phyloP scores from a whole-genome alignment of 2,888 invertebrate genomes.

The Spialia ferax region DNA sequence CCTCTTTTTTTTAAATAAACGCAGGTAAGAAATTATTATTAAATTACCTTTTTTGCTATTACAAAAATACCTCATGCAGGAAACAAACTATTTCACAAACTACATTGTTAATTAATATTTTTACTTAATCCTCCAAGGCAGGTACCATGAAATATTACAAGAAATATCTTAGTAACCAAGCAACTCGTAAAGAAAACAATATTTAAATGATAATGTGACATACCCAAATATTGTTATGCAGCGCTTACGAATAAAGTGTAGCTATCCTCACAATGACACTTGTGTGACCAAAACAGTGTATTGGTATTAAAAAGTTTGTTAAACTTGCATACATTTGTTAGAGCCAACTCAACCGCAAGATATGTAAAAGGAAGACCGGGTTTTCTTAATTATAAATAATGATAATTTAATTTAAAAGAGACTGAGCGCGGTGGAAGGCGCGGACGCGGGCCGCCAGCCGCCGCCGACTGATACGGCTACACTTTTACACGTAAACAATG shows the following conservation, averaged over 20 bases:
- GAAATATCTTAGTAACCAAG: not conserved
- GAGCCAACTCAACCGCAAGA: too few relatives aligned
- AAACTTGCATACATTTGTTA: not conserved
- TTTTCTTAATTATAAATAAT: constrained; percentile 2
- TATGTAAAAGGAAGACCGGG: not conserved
- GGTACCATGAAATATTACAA: not conserved
- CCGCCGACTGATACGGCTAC: constrained; percentile 31
- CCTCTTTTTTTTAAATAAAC: not conserved
- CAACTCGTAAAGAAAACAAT: not conserved
- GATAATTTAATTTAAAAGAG: constrained; percentile 14
- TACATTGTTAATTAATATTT: too few relatives aligned
- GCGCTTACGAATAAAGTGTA: not conserved
- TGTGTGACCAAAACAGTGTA: not conserved
- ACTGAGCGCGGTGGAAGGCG: not conserved
- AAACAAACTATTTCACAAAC: too few relatives aligned
- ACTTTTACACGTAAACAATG: constrained; percentile 40
- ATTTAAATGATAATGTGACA: not conserved
- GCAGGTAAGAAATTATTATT: too few relatives aligned
- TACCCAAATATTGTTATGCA: not conserved
- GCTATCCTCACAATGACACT: not conserved
- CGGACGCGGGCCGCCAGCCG: constrained; percentile 19
- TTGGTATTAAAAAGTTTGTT: not conserved
- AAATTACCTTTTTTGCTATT: too few relatives aligned
- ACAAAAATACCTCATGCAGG: too few relatives aligned
- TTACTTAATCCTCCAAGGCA: too few relatives aligned